Conservation (phyloP, 2,113 vertebrate species). For the Notechis scutatus region DNA sequence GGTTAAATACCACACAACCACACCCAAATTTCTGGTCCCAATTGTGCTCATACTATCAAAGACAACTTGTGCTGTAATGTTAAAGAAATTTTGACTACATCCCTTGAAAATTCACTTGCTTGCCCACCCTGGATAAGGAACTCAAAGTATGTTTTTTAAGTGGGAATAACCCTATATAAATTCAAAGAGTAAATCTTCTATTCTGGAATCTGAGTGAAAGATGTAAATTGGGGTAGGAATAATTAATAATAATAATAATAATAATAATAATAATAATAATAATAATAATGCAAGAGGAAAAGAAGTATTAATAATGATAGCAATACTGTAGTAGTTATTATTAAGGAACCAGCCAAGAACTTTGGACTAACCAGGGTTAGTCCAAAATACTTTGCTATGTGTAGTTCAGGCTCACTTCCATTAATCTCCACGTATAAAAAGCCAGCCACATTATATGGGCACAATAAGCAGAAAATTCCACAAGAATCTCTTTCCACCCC, state of each 20-base stretch:
- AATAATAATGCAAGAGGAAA: not conserved
- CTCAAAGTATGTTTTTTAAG: not conserved
- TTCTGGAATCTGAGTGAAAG: not conserved
- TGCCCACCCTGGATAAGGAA: not conserved
- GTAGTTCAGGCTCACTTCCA: not conserved
- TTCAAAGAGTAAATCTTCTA: not conserved
- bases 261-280: not conserved
- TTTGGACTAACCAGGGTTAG: not conserved
- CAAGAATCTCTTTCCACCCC: not conserved
- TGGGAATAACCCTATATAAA: not conserved
- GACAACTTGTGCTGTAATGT: not conserved
- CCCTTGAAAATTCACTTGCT: not conserved
- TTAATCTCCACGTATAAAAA: not conserved
- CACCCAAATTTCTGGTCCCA: not conserved
- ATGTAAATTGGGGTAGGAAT: not conserved
- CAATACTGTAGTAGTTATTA: not conserved
- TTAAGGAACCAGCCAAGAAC: not conserved
- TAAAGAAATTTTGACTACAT: not conserved
- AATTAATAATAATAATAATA: not conserved
- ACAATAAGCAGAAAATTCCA: not conserved
- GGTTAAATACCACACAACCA: not conserved
- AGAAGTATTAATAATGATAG: not conserved
- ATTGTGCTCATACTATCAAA: not conserved
- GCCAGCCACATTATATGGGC: not conserved
- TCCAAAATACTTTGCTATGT: not conserved